Base-by-base conservation (phyloP, 2,888 invertebrate genomes). In the Drosophila neutralis region DNA sequence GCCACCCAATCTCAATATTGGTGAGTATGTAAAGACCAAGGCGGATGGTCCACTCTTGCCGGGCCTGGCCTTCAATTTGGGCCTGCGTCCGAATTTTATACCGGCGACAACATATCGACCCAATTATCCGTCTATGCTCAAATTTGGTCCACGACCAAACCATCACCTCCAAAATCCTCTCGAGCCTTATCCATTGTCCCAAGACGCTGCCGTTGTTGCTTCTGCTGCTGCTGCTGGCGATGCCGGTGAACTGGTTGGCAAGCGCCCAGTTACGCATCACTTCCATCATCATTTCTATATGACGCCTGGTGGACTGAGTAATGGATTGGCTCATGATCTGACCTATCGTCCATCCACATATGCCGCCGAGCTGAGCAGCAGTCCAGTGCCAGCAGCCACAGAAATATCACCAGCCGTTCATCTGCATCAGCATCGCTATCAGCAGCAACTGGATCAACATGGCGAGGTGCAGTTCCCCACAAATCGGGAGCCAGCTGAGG, bases 271-370 rank as follows among this genome's bases (percentile, higher is more conserved):
- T 0, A 91, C 92, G 2, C 93, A 93, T 73, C 93, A 93, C 60
- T 91, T 92, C 40, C 93, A 93, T 77, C 93, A 93, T 78, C 93
- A 93, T 73, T 93, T 92, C 72, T 93, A 92, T 75, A 90, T 93
- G 86, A 80, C 91, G 2, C 71, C 82, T 2, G 61, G 54, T n/a
- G 76, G 64, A 15, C 21, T 42, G 15, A 59, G n/a, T 27, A 64
- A 62, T 5, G 35, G 18, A 38, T 18, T 38, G 45, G 48, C 58
- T 0, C 36, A 54, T 1, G 77, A 76, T 21, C 38, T 68, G 11
- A 54, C 52, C 21, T 81, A 76, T 42, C 82, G 65, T 13, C 58
- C 71, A 2, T 13, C 58, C 38, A 38, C 64, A 1, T 64, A 54
- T 21, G 66, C 21, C 2, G 38, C 52, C 2, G 68, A 78, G 13